Evolutionary conservation across 2,113 vertebrate species (phyloP).

Genomic region (Podarcis raffonei): DNA sequence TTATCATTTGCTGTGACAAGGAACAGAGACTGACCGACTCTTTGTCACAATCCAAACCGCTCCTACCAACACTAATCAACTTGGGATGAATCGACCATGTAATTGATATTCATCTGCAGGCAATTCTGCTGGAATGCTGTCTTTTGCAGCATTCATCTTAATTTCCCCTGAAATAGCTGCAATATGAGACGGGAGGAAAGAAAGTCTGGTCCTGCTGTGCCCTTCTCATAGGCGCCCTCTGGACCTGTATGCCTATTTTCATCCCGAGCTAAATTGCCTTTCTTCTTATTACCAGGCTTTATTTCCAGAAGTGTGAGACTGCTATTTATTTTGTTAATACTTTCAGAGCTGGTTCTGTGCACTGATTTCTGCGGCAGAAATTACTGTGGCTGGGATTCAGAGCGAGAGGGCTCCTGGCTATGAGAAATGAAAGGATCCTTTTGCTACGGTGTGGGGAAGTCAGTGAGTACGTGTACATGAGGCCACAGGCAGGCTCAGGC

Average conservation of each 20-base stretch:
- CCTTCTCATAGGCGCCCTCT: not conserved
- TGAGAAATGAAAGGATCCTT: constrained; percentile 49
- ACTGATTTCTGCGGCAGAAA: constrained; percentile 26
- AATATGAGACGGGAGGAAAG: not conserved
- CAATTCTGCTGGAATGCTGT: constrained; percentile 11
- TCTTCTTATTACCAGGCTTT: constrained; percentile 25
- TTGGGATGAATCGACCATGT: constrained; percentile 10
- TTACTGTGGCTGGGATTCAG: constrained; percentile 51
- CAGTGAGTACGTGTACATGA: constrained; percentile 36
- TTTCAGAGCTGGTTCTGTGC: constrained; percentile 32
- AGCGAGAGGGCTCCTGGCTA: constrained; percentile 47
- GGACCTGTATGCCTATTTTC: constrained; percentile 28
- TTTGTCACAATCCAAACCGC: not conserved
- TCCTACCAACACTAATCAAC: not conserved
- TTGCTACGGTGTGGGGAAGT: constrained; percentile 10
- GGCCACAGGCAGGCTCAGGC: not conserved
- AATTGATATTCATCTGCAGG: not conserved
- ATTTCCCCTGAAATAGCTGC: not conserved
- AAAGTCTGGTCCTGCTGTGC: not conserved
- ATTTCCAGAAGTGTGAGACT: constrained; percentile 32
- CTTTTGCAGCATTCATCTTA: not conserved
- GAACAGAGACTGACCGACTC: constrained; percentile 6
- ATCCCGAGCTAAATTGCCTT: not conserved
- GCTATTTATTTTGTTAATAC: constrained; percentile 63
- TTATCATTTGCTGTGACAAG: not conserved